Base-by-base conservation (phyloP, 2,113 vertebrate species). In the Oryzias melastigma region DNA sequence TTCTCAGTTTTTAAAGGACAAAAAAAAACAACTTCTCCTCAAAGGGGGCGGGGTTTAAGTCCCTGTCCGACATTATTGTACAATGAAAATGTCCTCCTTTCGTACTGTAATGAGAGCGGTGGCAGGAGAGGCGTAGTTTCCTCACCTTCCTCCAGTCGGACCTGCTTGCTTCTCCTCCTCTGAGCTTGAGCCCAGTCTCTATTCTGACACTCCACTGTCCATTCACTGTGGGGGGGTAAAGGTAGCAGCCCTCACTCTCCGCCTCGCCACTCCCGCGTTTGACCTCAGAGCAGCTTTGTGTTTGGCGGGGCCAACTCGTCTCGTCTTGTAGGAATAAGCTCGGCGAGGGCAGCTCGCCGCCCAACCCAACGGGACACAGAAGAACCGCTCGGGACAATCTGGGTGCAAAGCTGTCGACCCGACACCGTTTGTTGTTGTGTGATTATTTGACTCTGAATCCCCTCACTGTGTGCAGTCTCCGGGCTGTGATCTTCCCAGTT, bases 21-120 rank as follows among this genome's bases (percentile, higher is more conserved):
- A 22, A 18, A 68, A 75, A 73, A 78, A 71, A 74, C 35, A 35
- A 35, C 35, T 35, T 35, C 10, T 35, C 35, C 35, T 35, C 7
- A 29, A 8, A 12, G 10, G 35, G 35, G 29, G 35, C 8, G 35
- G 65, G 60, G 65, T 71, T 82, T 85, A 49, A 80, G 58, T 68
- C 78, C 81, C 83, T 65, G 16, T 83, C 72, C 71, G 77, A 82
- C 80, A 74, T 90, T 86, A 82, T 73, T 85, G 85, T 90, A 84
- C 73, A 78, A 87, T 68, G 62, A 76, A 60, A 76, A 58, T 75
- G 41, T 66, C 58, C 43, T 81, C 60, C 83, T 85, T 90, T 89
- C 35, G 77, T 89, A 71, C 78, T 76, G 71, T 78, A 61, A 75
- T 58, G 63, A 73, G 52, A 75, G 62, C 49, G 62, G 73, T 53